A percentile compares a stretch with the other conserved stretches of the same genome.
These are phyloP conservation scores for Megalopta genalis DNA, from an alignment of 1,140 invertebrate genomes.

Conservation along the genomic window DNA sequence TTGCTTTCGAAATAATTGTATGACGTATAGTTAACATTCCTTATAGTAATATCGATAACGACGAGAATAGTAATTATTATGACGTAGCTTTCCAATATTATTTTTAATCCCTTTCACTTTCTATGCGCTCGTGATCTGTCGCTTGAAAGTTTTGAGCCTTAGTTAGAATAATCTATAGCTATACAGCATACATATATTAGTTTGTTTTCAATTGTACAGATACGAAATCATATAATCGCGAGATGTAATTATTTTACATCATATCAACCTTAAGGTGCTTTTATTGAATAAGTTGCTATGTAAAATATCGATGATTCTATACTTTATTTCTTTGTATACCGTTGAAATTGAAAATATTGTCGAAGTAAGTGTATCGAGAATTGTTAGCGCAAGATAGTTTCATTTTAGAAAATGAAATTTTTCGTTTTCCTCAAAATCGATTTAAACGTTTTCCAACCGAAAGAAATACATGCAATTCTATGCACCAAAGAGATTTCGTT, in stretches of 20 bases:
- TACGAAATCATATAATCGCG: slow-evolving; percentile 4
- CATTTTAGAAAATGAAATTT: not conserved
- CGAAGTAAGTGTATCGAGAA: not conserved
- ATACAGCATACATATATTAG: not conserved
- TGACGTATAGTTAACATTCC: slow-evolving; percentile 59
- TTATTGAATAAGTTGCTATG: slow-evolving; percentile 34
- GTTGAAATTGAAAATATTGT: not conserved
- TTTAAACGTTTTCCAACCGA: not conserved
- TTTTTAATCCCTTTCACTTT: slow-evolving; percentile 65
- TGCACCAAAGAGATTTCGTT: slow-evolving; percentile 19
- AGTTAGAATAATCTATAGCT: slow-evolving; percentile 5
- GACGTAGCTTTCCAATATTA: slow-evolving; percentile 70
- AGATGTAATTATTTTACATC: slow-evolving; percentile 51
- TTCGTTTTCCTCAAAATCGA: not conserved
- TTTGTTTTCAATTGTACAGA: slow-evolving; percentile 38
- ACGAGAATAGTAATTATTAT: slow-evolving; percentile 9
- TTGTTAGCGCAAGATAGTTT: not conserved
- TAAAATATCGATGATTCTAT: slow-evolving; percentile 6
- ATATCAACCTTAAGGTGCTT: slow-evolving; percentile 62
- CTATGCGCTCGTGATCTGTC: not conserved
- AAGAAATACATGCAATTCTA: not conserved
- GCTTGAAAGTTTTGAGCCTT: slow-evolving; percentile 31
- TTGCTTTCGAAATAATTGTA: slow-evolving; percentile 44
- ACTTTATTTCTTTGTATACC: not conserved
- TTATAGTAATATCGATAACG: slow-evolving; percentile 41